phyloP scores from a whole-genome alignment of 2,113 vertebrate genomes.

The Centropus unirufus region DNA sequence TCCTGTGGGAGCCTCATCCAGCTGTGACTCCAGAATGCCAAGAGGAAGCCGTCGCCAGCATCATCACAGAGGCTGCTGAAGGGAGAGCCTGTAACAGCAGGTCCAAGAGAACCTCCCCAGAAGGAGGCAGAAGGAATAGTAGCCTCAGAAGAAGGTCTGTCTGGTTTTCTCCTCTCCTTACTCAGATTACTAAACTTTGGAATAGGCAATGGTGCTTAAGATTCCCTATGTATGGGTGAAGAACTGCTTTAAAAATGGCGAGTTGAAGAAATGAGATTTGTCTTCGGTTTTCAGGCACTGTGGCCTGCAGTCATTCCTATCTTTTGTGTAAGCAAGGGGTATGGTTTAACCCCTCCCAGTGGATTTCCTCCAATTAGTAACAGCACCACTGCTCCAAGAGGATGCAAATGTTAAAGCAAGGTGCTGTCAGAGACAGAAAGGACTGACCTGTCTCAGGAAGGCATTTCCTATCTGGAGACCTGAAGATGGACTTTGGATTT shows the following conservation, averaged over 20 bases:
- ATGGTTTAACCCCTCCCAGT: background rate
- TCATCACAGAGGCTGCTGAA: background rate
- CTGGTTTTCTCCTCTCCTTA: background rate
- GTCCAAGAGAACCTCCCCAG: background rate
- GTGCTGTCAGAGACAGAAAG: background rate
- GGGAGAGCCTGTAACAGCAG: background rate
- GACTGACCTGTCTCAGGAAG: background rate
- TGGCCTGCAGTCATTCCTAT: background rate
- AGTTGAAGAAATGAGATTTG: background rate
- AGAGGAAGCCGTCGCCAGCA: background rate
- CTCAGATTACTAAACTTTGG: background rate
- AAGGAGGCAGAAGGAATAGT: background rate
- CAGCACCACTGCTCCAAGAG: background rate
- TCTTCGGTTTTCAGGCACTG: background rate
- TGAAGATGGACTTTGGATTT: background rate
- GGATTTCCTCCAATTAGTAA: background rate
- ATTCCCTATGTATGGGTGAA: background rate
- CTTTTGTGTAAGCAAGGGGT: background rate
- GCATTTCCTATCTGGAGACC: background rate
- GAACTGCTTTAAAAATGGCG: background rate
- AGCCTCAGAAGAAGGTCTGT: background rate
- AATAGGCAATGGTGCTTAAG: background rate
- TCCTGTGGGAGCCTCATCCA: background rate
- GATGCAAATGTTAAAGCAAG: background rate
- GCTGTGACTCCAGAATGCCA: fast-evolving